Conservation (phyloP, 2,113 vertebrate genomes). For the Procavia capensis region DNA sequence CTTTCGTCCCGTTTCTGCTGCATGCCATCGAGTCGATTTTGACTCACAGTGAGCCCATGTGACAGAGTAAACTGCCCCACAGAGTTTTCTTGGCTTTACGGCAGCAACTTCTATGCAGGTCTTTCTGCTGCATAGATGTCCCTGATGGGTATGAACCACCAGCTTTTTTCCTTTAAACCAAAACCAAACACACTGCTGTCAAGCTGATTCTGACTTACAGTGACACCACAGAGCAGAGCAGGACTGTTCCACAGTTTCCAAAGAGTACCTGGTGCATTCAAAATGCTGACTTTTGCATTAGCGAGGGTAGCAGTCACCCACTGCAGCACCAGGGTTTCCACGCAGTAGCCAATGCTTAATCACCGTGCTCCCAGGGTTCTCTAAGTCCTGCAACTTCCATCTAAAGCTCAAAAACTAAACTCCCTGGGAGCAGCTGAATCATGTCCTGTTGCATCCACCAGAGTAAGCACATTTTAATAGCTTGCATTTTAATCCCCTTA, state of each 20-base stretch:
- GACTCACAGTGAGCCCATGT: not conserved
- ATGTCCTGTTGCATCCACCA: not conserved
- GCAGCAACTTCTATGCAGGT: not conserved
- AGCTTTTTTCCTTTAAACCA: too few relatives aligned
- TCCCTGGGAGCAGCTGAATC: not conserved
- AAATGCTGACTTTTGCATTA: too few relatives aligned
- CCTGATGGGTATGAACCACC: not conserved
- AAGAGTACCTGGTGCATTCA: too few relatives aligned
- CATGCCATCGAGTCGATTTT: not conserved
- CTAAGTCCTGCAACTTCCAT: not conserved
- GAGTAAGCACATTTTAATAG: constrained; percentile 54
- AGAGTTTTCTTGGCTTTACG: not conserved
- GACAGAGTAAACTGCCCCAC: not conserved
- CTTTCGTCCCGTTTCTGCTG: not conserved
- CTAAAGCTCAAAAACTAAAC: not conserved
- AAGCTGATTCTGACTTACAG: too few relatives aligned
- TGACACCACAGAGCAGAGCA: too few relatives aligned
- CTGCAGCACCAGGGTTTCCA: too few relatives aligned
- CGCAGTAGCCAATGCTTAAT: not conserved
- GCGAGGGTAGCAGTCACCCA: too few relatives aligned
- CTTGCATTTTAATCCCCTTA: constrained; percentile 63
- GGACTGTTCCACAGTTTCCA: too few relatives aligned
- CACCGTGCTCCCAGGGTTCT: not conserved
- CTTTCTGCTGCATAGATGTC: not conserved
- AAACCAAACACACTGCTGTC: too few relatives aligned